Base-by-base conservation (phyloP, 1,140 invertebrate genomes). In the Cotesia chilonis region DNA sequence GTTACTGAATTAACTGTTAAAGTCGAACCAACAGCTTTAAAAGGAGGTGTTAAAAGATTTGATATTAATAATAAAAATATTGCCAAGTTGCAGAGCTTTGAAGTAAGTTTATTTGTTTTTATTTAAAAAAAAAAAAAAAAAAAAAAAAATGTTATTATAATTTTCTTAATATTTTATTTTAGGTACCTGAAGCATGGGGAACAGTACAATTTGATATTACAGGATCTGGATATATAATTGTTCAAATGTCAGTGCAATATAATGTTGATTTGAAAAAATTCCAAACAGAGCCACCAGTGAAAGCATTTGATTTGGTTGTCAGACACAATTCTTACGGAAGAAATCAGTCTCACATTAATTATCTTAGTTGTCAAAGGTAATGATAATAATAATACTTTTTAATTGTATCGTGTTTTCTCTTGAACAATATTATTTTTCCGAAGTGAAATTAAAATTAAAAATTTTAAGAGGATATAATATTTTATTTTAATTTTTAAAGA, bases 201-300 rank as follows among this genome's bases (percentile, higher is more conserved):
- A 96, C 94, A 9, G 93, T 98, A 1, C 94, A 95, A 83, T 92
- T 98, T 0, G 91, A 94, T 79, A 96, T 94, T 0, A 93, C 93
- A 82, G 97, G 97, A 71, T 93, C 94, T 14, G 97, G 97, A 20
- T 94, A 94, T 83, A 96, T 96, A 2, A 93, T 97, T 76, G 87
- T 97, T 54, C 95, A 98, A 88, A 92, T 98, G 91, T 95, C 94
- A 60, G 95, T 97, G n/a, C 94, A 96, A 80, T 97, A 98, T 83
- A 97, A 98, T 87, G 95, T 98, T 36, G 96, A 98, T 83, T 92
- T 93, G 75, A 83, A 88, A n/a, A 90, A 90, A 80, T 95, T 96
- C 87, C 92, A 97, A 83, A 97, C 94, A 2, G 86, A 91, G 73
- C 95, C 96, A 17, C 95, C 96, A 4, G 88, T 94, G 41, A 87